These are phyloP conservation scores for Spatulosminthurus flaviceps DNA, from an alignment of 2,888 invertebrate genomes.

Conservation along the genomic window DNA sequence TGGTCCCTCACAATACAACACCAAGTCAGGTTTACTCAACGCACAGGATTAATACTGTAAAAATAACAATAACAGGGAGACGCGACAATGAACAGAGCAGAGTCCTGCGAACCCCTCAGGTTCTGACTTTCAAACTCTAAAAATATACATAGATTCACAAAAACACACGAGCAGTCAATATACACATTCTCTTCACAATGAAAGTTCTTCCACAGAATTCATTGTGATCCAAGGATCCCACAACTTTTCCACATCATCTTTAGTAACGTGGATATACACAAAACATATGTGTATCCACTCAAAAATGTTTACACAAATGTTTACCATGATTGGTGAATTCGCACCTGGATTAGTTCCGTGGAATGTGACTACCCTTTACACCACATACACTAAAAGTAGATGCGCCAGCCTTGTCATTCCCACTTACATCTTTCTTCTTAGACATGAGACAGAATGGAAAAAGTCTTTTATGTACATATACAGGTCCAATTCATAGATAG, in stretches of 20 bases:
- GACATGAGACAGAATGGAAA: neutral
- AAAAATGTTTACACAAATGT: neutral
- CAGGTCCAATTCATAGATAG: too few species aligned
- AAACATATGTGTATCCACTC: neutral
- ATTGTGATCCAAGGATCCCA: conserved; percentile 1
- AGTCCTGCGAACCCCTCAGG: neutral
- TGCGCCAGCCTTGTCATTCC: neutral
- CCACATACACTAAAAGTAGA: neutral
- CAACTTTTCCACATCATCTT: neutral
- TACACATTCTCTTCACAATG: neutral
- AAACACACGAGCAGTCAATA: too few species aligned
- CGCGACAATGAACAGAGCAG: neutral
- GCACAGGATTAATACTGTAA: conserved; percentile 10
- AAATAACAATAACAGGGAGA: conserved; percentile 10
- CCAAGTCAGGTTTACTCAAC: conserved; percentile 15
- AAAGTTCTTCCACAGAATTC: neutral
- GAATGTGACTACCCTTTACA: conserved; percentile 6
- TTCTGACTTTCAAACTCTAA: neutral
- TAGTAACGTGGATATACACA: neutral
- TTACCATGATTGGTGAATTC: conserved; percentile 29
- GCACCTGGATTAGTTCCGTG: conserved; percentile 35
- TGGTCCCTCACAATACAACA: conserved; percentile 10
- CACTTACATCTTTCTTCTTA: neutral
- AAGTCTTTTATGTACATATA: too few species aligned
- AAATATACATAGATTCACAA: too few species aligned